Evolutionary conservation across 2,888 invertebrate species (phyloP), one percentile per base, ranked within the genome.

Genomic region (Euplexia lucipara): DNA sequence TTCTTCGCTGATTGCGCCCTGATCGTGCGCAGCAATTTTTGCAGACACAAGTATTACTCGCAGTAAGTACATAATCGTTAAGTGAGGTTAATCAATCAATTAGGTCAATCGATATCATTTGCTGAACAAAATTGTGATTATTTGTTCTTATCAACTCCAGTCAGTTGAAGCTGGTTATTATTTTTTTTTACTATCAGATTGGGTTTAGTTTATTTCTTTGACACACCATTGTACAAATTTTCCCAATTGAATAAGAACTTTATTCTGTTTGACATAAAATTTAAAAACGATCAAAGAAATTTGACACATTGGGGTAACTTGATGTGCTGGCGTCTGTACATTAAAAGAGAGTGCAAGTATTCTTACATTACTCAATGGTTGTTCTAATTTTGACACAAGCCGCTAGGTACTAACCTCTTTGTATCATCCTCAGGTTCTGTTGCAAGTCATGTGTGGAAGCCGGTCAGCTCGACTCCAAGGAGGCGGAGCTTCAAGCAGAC

Each of bases 371-470:
- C 10, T 41, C 10, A 6, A 48, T 39, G 6, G n/a, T n/a, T 34
- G 3, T 42, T 56, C 8, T 32, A 9, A 7, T 34, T 32, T 22
- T 32, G 14, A 10, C 7, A 42, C 10, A 12, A 12, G 6, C 9
- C 22, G 3, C 1, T 10, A n/a, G n/a, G n/a, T n/a, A 12, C n/a
- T 61, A 42, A 74, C 14, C 16, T 22, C 0, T 3, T 69, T 16
- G 0, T 35, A 5, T 39, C 45, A 3, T 52, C 8, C 34, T 18
- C 66, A 96, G 96, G 71, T 98, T 99, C 96, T 99, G 99, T 92
- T 99, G 99, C 94, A 96, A 97, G 89, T 98, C 99, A 1, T 99
- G 99, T 90, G 98, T 98, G 69, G 96, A 97, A 88, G 98, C 98
- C 0, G 98, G 98, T 1, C 97, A 97, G 87, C 92, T 98, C 54